Conservation (phyloP, 2,113 vertebrate species). For the Notarius lentiginosus region DNA sequence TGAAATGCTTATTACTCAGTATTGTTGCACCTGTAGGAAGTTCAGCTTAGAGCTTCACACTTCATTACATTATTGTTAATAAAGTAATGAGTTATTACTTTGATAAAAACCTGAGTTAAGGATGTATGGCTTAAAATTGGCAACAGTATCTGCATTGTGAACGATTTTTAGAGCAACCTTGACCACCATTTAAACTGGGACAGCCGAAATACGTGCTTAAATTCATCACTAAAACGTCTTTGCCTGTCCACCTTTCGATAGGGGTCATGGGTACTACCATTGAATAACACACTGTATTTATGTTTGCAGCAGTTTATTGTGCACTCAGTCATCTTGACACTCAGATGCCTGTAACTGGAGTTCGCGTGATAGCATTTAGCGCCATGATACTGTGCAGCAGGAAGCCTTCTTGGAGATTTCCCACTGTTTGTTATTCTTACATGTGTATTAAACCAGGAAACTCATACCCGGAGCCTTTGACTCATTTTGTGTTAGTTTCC, state of each 20-base stretch:
- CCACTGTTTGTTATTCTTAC: slow-evolving; percentile 54
- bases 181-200: background rate
- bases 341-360: background rate
- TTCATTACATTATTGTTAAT: background rate
- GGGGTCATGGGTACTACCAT: slow-evolving; percentile 14
- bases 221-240: background rate
- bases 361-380: slow-evolving; percentile 30
- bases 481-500: slow-evolving; percentile 47
- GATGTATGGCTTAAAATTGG: background rate
- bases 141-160: background rate
- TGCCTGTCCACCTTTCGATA: background rate
- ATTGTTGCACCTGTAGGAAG: slow-evolving; percentile 4
- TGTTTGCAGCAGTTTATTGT: background rate
- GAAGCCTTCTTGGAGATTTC: slow-evolving; percentile 52
- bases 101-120: background rate
- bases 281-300: background rate
- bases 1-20: background rate
- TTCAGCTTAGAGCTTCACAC: background rate
- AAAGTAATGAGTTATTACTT: background rate
- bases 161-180: background rate
- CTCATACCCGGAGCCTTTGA: slow-evolving; percentile 41
- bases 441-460: slow-evolving; percentile 52
- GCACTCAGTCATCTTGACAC: slow-evolving; percentile 18
- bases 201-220: background rate
- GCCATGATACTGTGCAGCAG: slow-evolving; percentile 39